Evolutionary conservation across 2,797 vertebrate species (phyloP), one percentile per base, ranked within the genome.

Genomic region (Chlorospingus semifuscus): DNA sequence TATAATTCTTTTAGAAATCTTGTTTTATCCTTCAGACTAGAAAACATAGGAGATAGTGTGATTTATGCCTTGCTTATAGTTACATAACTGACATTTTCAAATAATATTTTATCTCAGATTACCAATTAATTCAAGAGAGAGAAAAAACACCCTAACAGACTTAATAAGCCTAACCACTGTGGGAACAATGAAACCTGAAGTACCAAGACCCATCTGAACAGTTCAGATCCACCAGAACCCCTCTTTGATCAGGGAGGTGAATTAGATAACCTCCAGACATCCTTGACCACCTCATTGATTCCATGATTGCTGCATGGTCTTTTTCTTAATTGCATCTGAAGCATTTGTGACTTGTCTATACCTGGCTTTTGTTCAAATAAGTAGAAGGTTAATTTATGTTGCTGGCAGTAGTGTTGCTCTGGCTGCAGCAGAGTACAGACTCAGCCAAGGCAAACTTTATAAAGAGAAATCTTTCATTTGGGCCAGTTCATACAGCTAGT

Each of bases 51-150:
- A 92, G 24, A 36, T 26, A 52, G 39, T 21, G 41, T 24, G 36
- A 64, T 69, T 89, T 87, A 74, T 77, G 56, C 68, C 42, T 86
- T 85, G 19, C 34, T 87, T 85, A 29, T 27, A 63, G 68, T 91
- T 92, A 87, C 44, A 59, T 85, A 96, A 92, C 57, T 44, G 44
- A 56, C 76, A 83, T 84, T 92, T 89, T 93, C 16, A 20, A 55
- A 49, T 60, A 91, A 64, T 82, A n/a, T 20, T 91, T 91, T 50
- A 34, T 57, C 70, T 89, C 27, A 92, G 71, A 65, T 56, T 72
- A 39, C 30, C 8, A 72, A 29, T 42, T 77, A 14, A 49, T 71
- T 32, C 0, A 1, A 63, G 37, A 66, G 22, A 63, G 11, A 72
- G 9, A 44, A 17, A 76, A 87, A 92, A 9, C 29, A 42, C 14